These are phyloP conservation scores for Coptodon bakossiorum DNA, from an alignment of 2,113 vertebrate species.

Conservation along the genomic window DNA sequence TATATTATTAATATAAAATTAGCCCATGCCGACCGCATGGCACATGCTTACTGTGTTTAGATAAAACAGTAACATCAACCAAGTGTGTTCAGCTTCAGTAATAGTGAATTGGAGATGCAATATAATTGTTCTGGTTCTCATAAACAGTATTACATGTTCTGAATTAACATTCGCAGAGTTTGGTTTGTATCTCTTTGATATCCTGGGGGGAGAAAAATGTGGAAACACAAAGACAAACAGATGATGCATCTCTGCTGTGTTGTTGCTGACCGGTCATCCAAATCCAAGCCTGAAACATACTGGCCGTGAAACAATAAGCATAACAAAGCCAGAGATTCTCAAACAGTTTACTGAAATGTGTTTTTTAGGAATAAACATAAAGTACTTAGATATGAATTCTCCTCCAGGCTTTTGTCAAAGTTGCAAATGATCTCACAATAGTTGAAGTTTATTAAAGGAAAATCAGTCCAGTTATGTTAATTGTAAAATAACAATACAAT, in stretches of 20 bases:
- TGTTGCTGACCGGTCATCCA: neutral
- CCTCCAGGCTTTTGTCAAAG: neutral
- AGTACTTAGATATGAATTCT: neutral
- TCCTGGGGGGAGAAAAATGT: neutral
- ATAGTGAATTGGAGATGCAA: neutral
- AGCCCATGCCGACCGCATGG: neutral
- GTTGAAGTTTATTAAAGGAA: neutral
- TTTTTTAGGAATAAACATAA: neutral
- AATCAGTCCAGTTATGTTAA: neutral
- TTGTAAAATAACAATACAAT: neutral
- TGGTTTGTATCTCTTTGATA: neutral
- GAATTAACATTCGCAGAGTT: neutral
- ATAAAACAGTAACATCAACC: neutral
- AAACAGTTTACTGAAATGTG: neutral
- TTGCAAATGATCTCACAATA: neutral
- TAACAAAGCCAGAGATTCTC: neutral
- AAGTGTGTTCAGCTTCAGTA: neutral
- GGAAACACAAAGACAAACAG: neutral
- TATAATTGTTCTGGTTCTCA: neutral
- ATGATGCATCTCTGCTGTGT: neutral
- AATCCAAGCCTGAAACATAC: neutral
- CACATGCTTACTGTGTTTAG: neutral
- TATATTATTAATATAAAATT: neutral
- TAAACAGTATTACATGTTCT: neutral
- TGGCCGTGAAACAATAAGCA: neutral